Conservation (phyloP, 2,113 vertebrate genomes). For the Neopipo cinnamomea region DNA sequence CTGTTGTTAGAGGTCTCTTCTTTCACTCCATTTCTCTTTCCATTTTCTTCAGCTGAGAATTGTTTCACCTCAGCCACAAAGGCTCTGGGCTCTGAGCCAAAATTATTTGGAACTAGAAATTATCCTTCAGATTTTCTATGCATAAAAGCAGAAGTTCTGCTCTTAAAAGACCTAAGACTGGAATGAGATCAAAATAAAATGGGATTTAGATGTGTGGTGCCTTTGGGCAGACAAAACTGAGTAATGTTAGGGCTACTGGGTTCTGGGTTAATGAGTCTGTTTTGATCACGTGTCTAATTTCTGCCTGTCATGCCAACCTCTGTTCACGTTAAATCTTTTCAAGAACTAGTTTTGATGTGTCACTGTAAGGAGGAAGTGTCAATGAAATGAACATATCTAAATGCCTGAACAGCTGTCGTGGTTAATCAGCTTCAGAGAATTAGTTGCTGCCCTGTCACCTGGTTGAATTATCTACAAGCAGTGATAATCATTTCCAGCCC, state of each 20-base stretch:
- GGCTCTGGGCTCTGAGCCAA: background rate
- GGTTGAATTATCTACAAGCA: background rate
- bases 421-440: background rate
- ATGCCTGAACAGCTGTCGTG: background rate
- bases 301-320: background rate
- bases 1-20: background rate
- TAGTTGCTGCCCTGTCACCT: background rate
- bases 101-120: background rate
- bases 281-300: background rate
- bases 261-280: background rate
- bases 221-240: background rate
- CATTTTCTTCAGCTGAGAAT: background rate
- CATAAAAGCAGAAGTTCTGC: background rate
- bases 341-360: background rate
- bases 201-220: background rate
- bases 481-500: background rate
- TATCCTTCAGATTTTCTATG: background rate
- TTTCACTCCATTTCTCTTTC: background rate
- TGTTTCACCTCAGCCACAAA: constrained; percentile 1
- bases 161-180: background rate
- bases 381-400: background rate
- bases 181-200: background rate
- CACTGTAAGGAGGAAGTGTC: background rate
- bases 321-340: background rate
- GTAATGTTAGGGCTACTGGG: background rate